phyloP scores from a whole-genome alignment of 2,113 vertebrate species.

The Gopherus flavomarginatus region DNA sequence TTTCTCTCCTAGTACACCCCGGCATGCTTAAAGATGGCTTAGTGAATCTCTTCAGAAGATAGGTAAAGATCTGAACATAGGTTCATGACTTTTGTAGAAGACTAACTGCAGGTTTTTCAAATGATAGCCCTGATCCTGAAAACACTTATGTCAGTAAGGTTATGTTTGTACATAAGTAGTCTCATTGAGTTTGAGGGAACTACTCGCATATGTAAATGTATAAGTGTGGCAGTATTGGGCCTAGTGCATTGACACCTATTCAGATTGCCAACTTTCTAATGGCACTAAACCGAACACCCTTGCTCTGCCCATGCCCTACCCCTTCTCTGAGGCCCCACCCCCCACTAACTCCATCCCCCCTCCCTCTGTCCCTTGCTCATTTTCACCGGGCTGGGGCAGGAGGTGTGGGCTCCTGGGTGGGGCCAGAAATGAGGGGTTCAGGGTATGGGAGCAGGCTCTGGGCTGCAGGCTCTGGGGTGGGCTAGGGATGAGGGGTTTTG shows the following conservation, averaged over 20 bases:
- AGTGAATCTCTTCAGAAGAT: not conserved
- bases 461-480: too few relatives aligned
- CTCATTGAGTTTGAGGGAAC: not conserved
- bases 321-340: too few relatives aligned
- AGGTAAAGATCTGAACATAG: not conserved
- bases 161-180: not conserved
- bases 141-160: not conserved
- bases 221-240: not conserved
- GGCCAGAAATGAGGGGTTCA: too few relatives aligned
- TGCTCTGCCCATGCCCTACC: too few relatives aligned
- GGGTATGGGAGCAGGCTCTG: too few relatives aligned
- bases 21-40: not conserved
- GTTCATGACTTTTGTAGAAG: not conserved
- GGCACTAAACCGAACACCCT: too few relatives aligned
- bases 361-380: too few relatives aligned
- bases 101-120: not conserved
- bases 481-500: too few relatives aligned
- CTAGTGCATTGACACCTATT: not conserved
- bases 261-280: too few relatives aligned
- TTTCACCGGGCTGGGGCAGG: too few relatives aligned
- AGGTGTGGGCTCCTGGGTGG: too few relatives aligned
- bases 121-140: not conserved
- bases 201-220: not conserved
- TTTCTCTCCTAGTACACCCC: slow-evolving; percentile 29
- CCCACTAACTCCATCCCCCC: too few relatives aligned